Evolutionary conservation across 1,140 invertebrate species (phyloP).

Genomic region (Drosophila azteca): DNA sequence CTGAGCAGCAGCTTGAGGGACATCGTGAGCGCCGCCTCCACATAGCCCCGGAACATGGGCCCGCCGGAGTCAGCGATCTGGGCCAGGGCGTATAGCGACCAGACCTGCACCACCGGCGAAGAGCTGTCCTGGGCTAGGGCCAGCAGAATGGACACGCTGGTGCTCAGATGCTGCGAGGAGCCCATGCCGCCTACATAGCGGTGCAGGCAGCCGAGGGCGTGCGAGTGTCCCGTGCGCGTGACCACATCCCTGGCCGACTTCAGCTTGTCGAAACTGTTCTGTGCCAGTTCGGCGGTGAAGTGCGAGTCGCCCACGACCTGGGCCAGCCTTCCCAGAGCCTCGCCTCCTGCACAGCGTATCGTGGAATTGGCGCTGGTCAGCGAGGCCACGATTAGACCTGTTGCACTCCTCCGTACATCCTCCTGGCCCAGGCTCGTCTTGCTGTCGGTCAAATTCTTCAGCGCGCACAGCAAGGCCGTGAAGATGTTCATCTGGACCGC

Average conservation of each 20-base stretch:
- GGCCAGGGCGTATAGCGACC: constrained; percentile 97
- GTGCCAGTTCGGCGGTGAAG: constrained; percentile 95
- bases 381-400: constrained; percentile 91
- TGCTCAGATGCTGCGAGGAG: constrained; percentile 95
- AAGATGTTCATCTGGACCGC: constrained; percentile 99
- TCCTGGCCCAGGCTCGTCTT: constrained; percentile 95
- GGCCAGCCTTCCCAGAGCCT: constrained; percentile 94
- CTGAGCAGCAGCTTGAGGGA: constrained; percentile 94
- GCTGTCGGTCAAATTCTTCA: constrained; percentile 94
- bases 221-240: constrained; percentile 94
- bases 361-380: constrained; percentile 93
- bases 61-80: constrained; percentile 98
- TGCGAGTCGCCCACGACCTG: constrained; percentile 93
- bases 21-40: constrained; percentile 95
- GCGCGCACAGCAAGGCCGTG: constrained; percentile 94
- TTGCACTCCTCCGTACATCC: constrained; percentile 94
- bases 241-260: constrained; percentile 95
- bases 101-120: constrained; percentile 88
- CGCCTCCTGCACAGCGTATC: constrained; percentile 93
- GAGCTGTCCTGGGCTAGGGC: constrained; percentile 96
- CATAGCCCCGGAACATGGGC: constrained; percentile 98
- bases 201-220: constrained; percentile 96
- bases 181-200: constrained; percentile 95
- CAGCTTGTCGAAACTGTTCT: constrained; percentile 95
- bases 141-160: constrained; percentile 95